phyloP scores from a whole-genome alignment of 1,140 invertebrate species.

The Acromyrmex heyeri region DNA sequence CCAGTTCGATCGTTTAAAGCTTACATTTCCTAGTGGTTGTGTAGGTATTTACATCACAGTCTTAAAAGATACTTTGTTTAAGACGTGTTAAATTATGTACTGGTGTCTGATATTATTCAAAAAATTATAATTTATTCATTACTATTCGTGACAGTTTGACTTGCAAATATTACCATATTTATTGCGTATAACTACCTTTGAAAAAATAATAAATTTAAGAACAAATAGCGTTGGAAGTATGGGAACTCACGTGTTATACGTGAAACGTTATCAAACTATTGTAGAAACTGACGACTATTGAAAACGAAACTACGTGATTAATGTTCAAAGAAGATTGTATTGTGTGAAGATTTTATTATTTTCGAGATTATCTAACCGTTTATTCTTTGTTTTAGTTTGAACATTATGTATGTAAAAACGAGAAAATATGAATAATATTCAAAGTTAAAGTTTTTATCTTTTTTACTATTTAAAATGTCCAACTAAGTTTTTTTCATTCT shows the following conservation, averaged over 20 bases:
- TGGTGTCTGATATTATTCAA: background rate
- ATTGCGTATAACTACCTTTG: background rate
- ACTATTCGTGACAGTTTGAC: constrained; percentile 23
- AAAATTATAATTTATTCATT: background rate
- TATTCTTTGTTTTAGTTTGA: background rate
- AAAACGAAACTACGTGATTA: constrained; percentile 2
- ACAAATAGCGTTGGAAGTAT: constrained; percentile 13
- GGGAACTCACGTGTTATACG: constrained; percentile 31
- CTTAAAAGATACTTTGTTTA: too few relatives aligned
- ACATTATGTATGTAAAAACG: too few relatives aligned
- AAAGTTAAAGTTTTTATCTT: background rate
- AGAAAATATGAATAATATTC: background rate
- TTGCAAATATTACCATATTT: constrained; percentile 20
- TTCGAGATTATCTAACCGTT: background rate
- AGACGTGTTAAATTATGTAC: background rate
- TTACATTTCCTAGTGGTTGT: too few relatives aligned
- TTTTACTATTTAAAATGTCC: background rate
- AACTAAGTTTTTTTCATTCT: background rate
- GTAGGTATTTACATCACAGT: too few relatives aligned
- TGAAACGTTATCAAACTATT: background rate
- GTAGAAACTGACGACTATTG: constrained; percentile 1
- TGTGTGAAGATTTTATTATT: constrained; percentile 9
- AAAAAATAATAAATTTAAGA: constrained; percentile 23
- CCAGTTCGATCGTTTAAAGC: too few relatives aligned
- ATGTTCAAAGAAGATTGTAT: background rate